Evolutionary conservation across 2,797 vertebrate species (phyloP), one percentile per base, ranked within the genome.

Genomic region (Hydrocynus forskahlii): DNA sequence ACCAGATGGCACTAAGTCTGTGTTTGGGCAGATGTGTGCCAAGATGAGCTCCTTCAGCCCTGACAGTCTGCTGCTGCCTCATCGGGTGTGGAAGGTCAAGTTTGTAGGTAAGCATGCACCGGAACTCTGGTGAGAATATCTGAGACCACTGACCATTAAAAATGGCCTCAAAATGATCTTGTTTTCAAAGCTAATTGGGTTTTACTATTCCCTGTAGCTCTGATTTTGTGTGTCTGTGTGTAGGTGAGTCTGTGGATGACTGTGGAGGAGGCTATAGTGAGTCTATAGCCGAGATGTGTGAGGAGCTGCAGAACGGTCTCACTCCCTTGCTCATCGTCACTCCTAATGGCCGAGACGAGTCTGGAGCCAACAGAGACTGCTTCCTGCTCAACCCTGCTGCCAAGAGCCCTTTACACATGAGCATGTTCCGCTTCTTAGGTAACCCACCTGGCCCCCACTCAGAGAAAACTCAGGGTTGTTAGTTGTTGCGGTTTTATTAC

Each of bases 51-150:
- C 98, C 0, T 98, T 99, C 86, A 98, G 97, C 84, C 96, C 98
- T 0, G 98, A 99, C 89, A 98, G 96, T 86, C 95, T 99, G 79
- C 93, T 99, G 68, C 96, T 99, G 23, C 98, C 98, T 54, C 98
- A 99, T 83, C 95, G 98, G 0, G 98, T 99, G 86, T 99, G 98
- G 98, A 99, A 99, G 92, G 98, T 99, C 92, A 99, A 99, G 89
- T 99, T 99, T 91, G 98, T 99, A 78, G 98, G 98, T 99, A 92
- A 29, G 92, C 92, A 70, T 75, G 19, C 29, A 69, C 48, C 19
- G 2, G 10, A 73, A 45, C 3, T n/a, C 7, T 52, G 12, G 29
- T 19, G 23, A n/a, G 29, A 57, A 55, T 19, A 57, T 8, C 1
- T 19, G 13, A 21, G 0, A 45, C 12, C 8, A 40, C 25, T 66